Percentiles rank a stretch among this genome's conserved stretches.
These are phyloP conservation scores for Brachystomella parvula DNA, from an alignment of 1,140 invertebrate species.

Conservation along the genomic window DNA sequence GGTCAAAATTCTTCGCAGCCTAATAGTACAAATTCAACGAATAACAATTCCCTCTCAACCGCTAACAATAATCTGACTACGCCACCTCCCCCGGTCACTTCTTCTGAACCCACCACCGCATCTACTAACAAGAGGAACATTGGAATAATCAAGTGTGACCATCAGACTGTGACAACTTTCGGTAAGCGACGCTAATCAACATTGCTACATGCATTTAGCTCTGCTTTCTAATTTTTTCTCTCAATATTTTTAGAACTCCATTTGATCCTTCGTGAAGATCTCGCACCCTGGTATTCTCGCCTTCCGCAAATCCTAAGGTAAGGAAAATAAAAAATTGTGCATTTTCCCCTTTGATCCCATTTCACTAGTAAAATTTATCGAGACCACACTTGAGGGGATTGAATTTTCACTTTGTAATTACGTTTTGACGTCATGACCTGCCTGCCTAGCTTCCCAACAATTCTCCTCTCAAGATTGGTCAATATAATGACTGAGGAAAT, in stretches of 20 bases:
- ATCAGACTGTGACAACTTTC: constrained; percentile 72
- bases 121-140: constrained; percentile 46
- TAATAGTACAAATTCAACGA: constrained; percentile 2
- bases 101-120: background rate
- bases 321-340: too few species aligned
- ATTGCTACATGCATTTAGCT: constrained; percentile 56
- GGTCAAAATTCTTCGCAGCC: constrained; percentile 17
- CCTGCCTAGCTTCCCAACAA: too few species aligned
- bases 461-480: too few species aligned
- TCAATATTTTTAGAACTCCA: constrained; percentile 25
- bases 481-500: too few species aligned
- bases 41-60: constrained; percentile 2
- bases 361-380: too few species aligned
- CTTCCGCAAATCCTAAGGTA: constrained; percentile 77
- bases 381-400: too few species aligned
- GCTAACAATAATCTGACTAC: constrained; percentile 2
- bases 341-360: too few species aligned
- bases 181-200: constrained; percentile 38
- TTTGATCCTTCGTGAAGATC: constrained; percentile 65
- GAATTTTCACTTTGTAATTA: too few species aligned
- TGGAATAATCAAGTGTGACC: constrained; percentile 66
- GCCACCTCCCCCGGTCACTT: background rate
- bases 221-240: too few species aligned
- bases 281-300: constrained; percentile 65
- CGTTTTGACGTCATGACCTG: too few species aligned